Percentiles rank a stretch among this genome's conserved stretches.
Evolutionary conservation across 2,797 vertebrate genomes (phyloP).

Genomic region (Erithacus rubecula): DNA sequence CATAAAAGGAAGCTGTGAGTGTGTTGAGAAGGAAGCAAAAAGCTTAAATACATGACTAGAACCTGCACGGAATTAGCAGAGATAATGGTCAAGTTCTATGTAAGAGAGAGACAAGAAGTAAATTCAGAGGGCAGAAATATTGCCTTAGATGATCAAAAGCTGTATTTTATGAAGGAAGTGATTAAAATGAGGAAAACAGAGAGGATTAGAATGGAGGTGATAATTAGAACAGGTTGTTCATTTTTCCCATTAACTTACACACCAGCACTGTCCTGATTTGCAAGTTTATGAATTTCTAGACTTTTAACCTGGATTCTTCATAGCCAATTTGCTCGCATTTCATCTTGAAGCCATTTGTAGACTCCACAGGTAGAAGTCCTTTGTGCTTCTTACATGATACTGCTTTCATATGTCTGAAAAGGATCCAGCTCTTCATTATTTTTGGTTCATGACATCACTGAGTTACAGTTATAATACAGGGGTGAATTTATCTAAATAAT

Average conservation of each 20-base stretch:
- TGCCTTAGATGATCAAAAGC: constrained; percentile 52
- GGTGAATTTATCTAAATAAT: constrained; percentile 45
- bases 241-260: constrained; percentile 39
- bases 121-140: constrained; percentile 36
- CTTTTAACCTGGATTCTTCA: constrained; percentile 57
- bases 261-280: constrained; percentile 37
- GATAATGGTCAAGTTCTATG: not conserved
- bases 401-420: constrained; percentile 38
- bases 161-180: constrained; percentile 26
- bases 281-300: constrained; percentile 64
- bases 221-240: constrained; percentile 59
- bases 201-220: constrained; percentile 43
- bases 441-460: not conserved
- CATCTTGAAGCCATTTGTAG: constrained; percentile 34
- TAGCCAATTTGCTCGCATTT: constrained; percentile 33
- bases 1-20: not conserved
- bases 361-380: constrained; percentile 27
- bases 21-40: not conserved
- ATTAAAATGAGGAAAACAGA: constrained; percentile 52
- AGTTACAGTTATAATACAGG: constrained; percentile 19
- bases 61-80: not conserved
- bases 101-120: not conserved
- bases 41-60: not conserved
- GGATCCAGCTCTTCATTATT: constrained; percentile 35
- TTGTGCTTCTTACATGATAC: not conserved